These are phyloP conservation scores for Uropsilus gracilis DNA, from an alignment of 2,113 vertebrate species.

Conservation along the genomic window DNA sequence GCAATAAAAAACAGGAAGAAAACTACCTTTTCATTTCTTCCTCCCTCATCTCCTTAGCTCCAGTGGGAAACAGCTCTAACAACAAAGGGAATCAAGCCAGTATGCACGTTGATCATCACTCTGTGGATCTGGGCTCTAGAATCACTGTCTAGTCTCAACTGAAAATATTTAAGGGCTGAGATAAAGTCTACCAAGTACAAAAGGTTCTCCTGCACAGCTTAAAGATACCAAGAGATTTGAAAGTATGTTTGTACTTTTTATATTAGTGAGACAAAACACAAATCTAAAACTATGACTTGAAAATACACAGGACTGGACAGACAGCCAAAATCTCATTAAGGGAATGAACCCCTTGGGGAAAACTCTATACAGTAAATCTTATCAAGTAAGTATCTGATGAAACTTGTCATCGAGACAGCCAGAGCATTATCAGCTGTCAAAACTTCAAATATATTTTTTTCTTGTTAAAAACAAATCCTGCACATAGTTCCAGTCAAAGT, in stretches of 20 bases:
- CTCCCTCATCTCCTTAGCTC: background rate
- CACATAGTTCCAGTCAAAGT: conserved; percentile 10
- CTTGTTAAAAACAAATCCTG: background rate
- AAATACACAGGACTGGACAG: background rate
- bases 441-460: conserved; percentile 22
- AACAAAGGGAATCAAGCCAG: background rate
- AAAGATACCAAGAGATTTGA: background rate
- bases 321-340: conserved; percentile 33
- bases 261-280: background rate
- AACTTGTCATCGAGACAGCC: background rate
- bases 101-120: rapidly evolving
- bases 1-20: background rate
- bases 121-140: background rate
- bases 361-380: background rate
- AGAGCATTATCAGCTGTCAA: background rate
- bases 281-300: background rate
- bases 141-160: background rate
- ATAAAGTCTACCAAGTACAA: background rate
- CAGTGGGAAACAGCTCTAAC: background rate
- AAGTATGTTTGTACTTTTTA: background rate
- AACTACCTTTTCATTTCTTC: background rate
- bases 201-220: background rate
- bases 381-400: background rate
- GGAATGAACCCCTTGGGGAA: background rate
- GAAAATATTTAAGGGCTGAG: background rate